Base-by-base conservation (phyloP, 2,888 invertebrate genomes). In the Tenthredo scrophulariae region DNA sequence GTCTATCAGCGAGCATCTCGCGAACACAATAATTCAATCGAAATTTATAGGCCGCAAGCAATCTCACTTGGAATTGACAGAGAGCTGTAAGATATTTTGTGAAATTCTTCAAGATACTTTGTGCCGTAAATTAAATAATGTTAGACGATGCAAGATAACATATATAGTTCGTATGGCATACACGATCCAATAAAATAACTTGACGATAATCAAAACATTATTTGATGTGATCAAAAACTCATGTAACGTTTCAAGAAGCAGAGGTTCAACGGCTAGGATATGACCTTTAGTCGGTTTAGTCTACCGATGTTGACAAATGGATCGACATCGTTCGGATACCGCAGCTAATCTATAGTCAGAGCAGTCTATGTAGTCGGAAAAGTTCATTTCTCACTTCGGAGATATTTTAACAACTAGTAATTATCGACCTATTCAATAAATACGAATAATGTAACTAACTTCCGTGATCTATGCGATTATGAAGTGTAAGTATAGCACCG, bases 261-360 rank as follows among this genome's bases (percentile, higher is more conserved):
- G 2, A 54, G 9, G 29, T 40, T 58, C 5, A 80, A 80, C 40
- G 62, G 80, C 50, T 40, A 62, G 3, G 40, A 26, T 22, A 43
- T 40, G 26, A 80, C 62, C 80, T 58, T 22, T 40, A 7, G 54
- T 77, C 54, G 33, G 2, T 7, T 50, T 1, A 33, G 26, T 13
- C 13, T 70, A 33, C 13, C 50, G 9, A 37, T 77, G 77, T 77
- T 77, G 80, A 58, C 40, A 62, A 80, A 9, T 18, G 33, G 22
- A 62, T 80, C 37, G 10, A 58, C n/a, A 79, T 6, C 40, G 80
- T 80, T 50, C 33, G 2, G 22, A 80, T 54, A 10, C 15, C 54
- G 29, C 15, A 15, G 13, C 54, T 9, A n/a, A 50, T 26, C 18
- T 74, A 7, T 29, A 33, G 22, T 46, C 22, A 22, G 46, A 4